Evolutionary conservation across 2,888 invertebrate species (phyloP), one percentile per base, ranked within the genome.

Genomic region (Xylota segnis): DNA sequence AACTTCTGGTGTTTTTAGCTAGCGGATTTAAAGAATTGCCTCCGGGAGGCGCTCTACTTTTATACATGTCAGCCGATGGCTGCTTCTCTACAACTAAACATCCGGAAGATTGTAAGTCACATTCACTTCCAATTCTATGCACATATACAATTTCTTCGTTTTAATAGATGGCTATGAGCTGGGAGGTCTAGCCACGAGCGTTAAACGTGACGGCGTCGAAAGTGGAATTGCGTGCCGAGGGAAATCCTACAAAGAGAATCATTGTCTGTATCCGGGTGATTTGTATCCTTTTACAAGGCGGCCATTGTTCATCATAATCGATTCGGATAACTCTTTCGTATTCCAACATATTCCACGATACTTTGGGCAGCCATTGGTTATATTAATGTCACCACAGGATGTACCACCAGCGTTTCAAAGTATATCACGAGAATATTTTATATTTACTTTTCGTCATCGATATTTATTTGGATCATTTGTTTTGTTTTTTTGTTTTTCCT

Each of bases 41-140:
- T 9, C 95, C 96, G 4, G 97, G 97, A 91, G 98, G 98, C 58
- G 98, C 97, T 63, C 94, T 99, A 88, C 94, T 99, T 81, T 94
- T 99, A 82, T 99, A 98, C 93, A 95, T 99, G 88, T 98, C 98
- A 23, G 98, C 98, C 29, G 98, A 99, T 91, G 97, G 97, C 52
- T 95, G 96, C 90, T 96, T 96, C 92, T 95, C 96, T 61, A 95
- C 95, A 88, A 94, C 95, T 87, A 97, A 97, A 92, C 96, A 97
- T 92, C 95, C 96, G 34, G 97, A 97, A 93, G 97, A 98, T 92
- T 95, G 97, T 97, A 93, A 95, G 95, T 89, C 14, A 10, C n/a
- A 0, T 37, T 27, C 16, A 12, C 7, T 10, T 56, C 14, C 9
- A 14, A 27, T 10, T 27, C 12, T 40, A 18, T 23, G 14, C 5